phyloP scores from a whole-genome alignment of 2,888 invertebrate species.

The Onchidella celtica region DNA sequence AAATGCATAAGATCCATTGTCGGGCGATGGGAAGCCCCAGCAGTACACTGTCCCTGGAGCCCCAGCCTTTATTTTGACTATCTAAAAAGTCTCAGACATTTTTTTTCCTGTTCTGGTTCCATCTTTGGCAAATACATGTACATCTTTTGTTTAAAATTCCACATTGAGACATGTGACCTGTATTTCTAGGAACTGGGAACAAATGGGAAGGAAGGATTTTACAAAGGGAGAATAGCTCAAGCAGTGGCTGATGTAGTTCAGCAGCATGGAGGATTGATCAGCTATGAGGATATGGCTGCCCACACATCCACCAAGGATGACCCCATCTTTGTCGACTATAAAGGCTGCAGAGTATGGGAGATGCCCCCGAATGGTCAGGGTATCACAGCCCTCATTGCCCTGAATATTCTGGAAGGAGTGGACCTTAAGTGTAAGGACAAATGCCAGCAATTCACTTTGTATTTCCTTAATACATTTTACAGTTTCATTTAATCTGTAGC shows the following conservation, averaged over 20 bases:
- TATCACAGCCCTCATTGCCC: conserved; percentile 77
- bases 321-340: conserved; percentile 73
- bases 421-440: conserved; percentile 71
- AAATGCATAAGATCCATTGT: too few relatives aligned
- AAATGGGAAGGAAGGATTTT: conserved; percentile 74
- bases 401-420: conserved; percentile 79
- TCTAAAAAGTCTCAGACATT: too few relatives aligned
- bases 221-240: conserved; percentile 73
- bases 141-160: too few relatives aligned
- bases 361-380: conserved; percentile 80
- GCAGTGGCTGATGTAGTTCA: conserved; percentile 72
- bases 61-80: too few relatives aligned
- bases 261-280: conserved; percentile 74
- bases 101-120: too few relatives aligned
- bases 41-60: too few relatives aligned
- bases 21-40: too few relatives aligned
- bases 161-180: too few relatives aligned
- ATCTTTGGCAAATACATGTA: too few relatives aligned
- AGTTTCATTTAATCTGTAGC: too few relatives aligned
- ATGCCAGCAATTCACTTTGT: neutral
- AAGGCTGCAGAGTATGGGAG: conserved; percentile 78
- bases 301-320: conserved; percentile 70
- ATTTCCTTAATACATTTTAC: neutral
- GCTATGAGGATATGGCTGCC: conserved; percentile 71
- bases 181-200: conserved; percentile 68